Evolutionary conservation across 2,113 vertebrate species (phyloP), one percentile per base, ranked within the genome.

Genomic region (Oreocharis arfaki): DNA sequence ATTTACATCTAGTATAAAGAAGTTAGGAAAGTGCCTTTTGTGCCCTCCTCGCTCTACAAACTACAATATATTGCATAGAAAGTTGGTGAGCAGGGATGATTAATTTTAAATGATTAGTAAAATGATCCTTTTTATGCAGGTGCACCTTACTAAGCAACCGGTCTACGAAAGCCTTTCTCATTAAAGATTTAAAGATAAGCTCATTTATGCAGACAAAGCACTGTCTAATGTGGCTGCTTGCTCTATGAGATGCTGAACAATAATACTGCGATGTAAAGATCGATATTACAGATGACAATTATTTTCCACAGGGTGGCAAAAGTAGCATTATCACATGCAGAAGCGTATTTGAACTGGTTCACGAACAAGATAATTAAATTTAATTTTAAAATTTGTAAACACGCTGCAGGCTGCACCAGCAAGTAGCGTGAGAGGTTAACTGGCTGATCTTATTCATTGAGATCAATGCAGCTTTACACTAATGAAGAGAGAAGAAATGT

Each of bases 41-140:
- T 95, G 60, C 21, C 57, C 74, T 87, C 73, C 93, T 93, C 0
- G 3, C 32, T 93, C 71, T 82, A 68, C 49, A 81, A 93, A 77
- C 26, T 92, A 76, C 78, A 97, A 95, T 96, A 70, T 74, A 84
- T 80, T 93, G 59, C 83, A 95, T 55, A 92, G 89, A 96, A 96
- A 87, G 80, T 84, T 91, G 68, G 92, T 93, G 86, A 97, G n/a
- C 50, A 59, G 87, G 69, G 95, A 97, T 98, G 96, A 98, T 99
- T 95, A 98, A 99, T 99, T 98, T 99, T 99, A 98, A 98, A 98
- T 97, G 97, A 96, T 90, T 89, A 95, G 98, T 98, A 99, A 99
- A 98, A 95, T 18, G 98, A 99, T 98, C 98, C 97, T 88, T 96
- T 92, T 97, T 96, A 97, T 97, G 79, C 97, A 88, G 97, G 95